These are phyloP conservation scores for Galerucella nymphaeae DNA, from an alignment of 2,888 invertebrate species.

Conservation along the genomic window DNA sequence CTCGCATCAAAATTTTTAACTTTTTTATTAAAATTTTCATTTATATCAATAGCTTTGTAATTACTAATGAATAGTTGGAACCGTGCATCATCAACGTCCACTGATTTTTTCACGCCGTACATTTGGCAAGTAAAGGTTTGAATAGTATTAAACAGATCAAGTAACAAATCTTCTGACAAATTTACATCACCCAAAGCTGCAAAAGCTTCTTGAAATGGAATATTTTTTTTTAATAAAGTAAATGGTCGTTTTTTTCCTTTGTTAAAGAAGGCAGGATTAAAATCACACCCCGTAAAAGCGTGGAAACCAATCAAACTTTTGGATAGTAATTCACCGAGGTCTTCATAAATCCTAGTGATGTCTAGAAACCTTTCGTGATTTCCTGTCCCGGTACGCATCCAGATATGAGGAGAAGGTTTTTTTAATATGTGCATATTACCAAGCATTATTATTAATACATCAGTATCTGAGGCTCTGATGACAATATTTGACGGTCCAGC, in stretches of 20 bases:
- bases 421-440: constrained; percentile 48
- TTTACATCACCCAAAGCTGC: constrained; percentile 37
- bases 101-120: constrained; percentile 38
- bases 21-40: constrained; percentile 42
- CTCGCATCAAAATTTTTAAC: constrained; percentile 46
- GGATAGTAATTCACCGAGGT: constrained; percentile 34
- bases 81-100: constrained; percentile 44
- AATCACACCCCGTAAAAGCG: constrained; percentile 39
- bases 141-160: constrained; percentile 36
- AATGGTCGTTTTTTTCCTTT: constrained; percentile 19
- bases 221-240: constrained; percentile 31
- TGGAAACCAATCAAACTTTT: constrained; percentile 40
- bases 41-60: constrained; percentile 31
- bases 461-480: constrained; percentile 47
- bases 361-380: constrained; percentile 42
- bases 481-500: constrained; percentile 45
- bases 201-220: constrained; percentile 42
- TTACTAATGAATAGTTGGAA: constrained; percentile 42
- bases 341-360: constrained; percentile 32
- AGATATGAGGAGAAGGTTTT: constrained; percentile 33
- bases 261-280: constrained; percentile 13
- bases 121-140: constrained; percentile 41
- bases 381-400: constrained; percentile 46
- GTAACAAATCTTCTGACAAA: constrained; percentile 31
- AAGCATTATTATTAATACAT: constrained; percentile 49